Base-by-base conservation (phyloP, 2,113 vertebrate genomes). In the Protobothrops mucrosquamatus region DNA sequence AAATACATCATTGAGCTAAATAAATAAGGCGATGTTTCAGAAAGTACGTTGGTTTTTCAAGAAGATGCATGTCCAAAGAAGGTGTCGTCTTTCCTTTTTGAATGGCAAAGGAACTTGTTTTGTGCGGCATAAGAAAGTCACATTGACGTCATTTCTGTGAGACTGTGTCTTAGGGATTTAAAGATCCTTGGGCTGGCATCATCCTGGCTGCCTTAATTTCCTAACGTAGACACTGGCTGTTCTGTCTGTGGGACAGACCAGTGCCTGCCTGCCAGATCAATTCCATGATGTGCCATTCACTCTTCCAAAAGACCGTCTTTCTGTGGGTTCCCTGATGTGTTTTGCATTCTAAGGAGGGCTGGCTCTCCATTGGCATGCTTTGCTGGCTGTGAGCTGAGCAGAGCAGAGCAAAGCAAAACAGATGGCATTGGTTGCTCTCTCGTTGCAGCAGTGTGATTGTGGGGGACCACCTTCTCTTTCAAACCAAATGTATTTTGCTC, bases 151-250 rank as follows among this genome's bases (percentile, higher is more conserved):
- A 6, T 64, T 93, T 93, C 89, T 91, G 92, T 89, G 92, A 86
- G 96, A 96, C 94, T 12, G 92, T 94, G 95, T 93, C 94, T 92
- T 52, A 87, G 94, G 91, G 94, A 95, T 46, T 88, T 95, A 95
- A 94, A 92, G 95, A 94, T 93, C 90, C 91, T 95, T 0, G 95
- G 94, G 92, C 93, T 92, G 88, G 93, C 87, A 15, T 94, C 95
- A 93, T 95, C 96, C 94, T 97, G 91, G 93, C 94, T 96, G 34
- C 92, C 96, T 97, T 96, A 93, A 95, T 95, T 96, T 95, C 94
- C 95, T 94, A 95, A 95, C 93, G 51, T 93, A 95, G 95, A 92
- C 93, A 92, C 0, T 96, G 93, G 95, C 93, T 94, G 90, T 94
- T 94, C 64, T 93, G 94, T 94, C 93, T 43, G 55, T 92, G 91